phyloP scores from a whole-genome alignment of 1,140 invertebrate genomes.

The Brachionus angularis region DNA sequence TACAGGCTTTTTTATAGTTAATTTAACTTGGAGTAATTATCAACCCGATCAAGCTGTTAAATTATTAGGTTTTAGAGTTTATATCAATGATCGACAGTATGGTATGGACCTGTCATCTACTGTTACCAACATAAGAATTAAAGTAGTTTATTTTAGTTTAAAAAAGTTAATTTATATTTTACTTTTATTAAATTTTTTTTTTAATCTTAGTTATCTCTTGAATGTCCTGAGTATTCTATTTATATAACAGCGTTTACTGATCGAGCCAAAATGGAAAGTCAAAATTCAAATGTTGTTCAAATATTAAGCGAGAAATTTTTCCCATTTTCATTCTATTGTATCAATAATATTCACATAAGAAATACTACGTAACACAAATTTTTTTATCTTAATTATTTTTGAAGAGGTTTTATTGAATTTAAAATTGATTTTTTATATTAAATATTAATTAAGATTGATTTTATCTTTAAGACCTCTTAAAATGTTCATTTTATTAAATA shows the following conservation, averaged over 20 bases:
- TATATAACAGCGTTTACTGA: slow-evolving; percentile 53
- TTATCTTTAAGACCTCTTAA: background rate
- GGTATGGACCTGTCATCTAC: slow-evolving; percentile 53
- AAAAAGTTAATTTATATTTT: background rate
- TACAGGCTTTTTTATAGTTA: slow-evolving; percentile 54
- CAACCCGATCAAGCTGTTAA: slow-evolving; percentile 53
- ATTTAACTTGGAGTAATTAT: slow-evolving; percentile 55
- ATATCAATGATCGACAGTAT: slow-evolving; percentile 58
- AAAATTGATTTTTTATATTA: background rate
- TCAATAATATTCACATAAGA: slow-evolving; percentile 45
- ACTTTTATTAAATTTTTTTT: background rate
- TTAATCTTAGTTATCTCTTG: slow-evolving; percentile 50
- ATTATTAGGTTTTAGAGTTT: slow-evolving; percentile 53
- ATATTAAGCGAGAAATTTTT: slow-evolving; percentile 53
- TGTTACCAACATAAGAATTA: slow-evolving; percentile 52
- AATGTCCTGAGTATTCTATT: slow-evolving; percentile 51
- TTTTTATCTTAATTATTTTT: background rate
- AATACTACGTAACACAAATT: slow-evolving; percentile 33
- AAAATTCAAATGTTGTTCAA: slow-evolving; percentile 55
- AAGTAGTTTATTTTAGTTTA: slow-evolving; percentile 49
- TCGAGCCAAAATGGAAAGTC: slow-evolving; percentile 52
- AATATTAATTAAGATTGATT: background rate
- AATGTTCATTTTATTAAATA: background rate
- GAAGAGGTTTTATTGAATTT: background rate
- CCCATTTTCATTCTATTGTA: slow-evolving; percentile 56